Conservation (phyloP, 2,888 invertebrate genomes). For the Drosophila neotestacea region DNA sequence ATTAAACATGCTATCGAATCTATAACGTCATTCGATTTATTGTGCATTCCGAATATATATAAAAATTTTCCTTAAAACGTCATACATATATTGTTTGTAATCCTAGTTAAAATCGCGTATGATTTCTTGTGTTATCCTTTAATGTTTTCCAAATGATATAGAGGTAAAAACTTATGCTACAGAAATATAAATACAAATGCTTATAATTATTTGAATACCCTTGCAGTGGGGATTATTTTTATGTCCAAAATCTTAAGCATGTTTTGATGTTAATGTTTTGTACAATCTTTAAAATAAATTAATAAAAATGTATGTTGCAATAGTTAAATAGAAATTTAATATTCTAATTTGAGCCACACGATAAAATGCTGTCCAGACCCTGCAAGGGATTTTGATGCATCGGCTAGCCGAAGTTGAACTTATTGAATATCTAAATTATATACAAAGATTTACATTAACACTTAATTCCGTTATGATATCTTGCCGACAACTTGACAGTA, state of each 20-base stretch:
- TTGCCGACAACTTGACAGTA: too few species aligned
- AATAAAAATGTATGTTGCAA: not conserved
- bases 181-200: slow-evolving; percentile 40
- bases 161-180: slow-evolving; percentile 43
- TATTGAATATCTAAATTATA: slow-evolving; percentile 39
- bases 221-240: slow-evolving; percentile 8
- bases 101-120: slow-evolving; percentile 53
- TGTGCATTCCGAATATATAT: slow-evolving; percentile 55
- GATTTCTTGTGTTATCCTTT: slow-evolving; percentile 8
- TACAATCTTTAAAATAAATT: slow-evolving; percentile 1
- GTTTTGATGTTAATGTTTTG: not conserved
- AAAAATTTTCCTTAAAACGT: slow-evolving; percentile 52
- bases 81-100: slow-evolving; percentile 20
- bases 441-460: slow-evolving; percentile 54
- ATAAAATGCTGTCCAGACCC: slow-evolving; percentile 1
- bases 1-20: slow-evolving; percentile 30
- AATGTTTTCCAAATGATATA: slow-evolving; percentile 28
- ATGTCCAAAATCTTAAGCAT: not conserved
- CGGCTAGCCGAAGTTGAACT: slow-evolving; percentile 49
- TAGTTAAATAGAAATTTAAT: not conserved
- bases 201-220: slow-evolving; percentile 12
- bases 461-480: not conserved
- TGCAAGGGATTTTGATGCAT: slow-evolving; percentile 35
- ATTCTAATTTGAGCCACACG: not conserved
- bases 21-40: slow-evolving; percentile 39